A percentile compares a stretch with the other conserved stretches of the same genome.
These are phyloP conservation scores for Ceramica pisi DNA, from an alignment of 2,888 invertebrate genomes.

Conservation along the genomic window DNA sequence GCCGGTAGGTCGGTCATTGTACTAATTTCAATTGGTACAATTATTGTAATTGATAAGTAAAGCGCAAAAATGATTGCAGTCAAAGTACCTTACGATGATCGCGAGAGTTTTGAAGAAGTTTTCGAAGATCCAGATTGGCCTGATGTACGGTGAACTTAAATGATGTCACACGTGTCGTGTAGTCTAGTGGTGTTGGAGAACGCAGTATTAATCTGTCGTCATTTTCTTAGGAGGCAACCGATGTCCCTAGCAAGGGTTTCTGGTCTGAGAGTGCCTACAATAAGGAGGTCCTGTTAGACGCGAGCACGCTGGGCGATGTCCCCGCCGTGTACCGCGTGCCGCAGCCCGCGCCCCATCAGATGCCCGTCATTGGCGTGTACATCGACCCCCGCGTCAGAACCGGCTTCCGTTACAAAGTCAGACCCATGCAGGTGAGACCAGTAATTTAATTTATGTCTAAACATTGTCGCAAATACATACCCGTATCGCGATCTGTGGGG, in stretches of 20 bases:
- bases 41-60: constrained; percentile 30
- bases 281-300: constrained; percentile 89
- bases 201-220: constrained; percentile 41
- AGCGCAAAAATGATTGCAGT: constrained; percentile 61
- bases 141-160: constrained; percentile 37
- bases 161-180: constrained; percentile 11
- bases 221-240: constrained; percentile 80
- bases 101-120: constrained; percentile 52
- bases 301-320: constrained; percentile 91
- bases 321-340: constrained; percentile 92
- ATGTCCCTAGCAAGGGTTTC: constrained; percentile 77
- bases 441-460: constrained; percentile 73
- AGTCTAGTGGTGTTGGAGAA: constrained; percentile 3
- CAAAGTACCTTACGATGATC: constrained; percentile 51
- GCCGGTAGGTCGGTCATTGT: constrained; percentile 72
- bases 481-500: constrained; percentile 76
- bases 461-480: constrained; percentile 68
- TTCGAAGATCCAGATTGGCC: constrained; percentile 56
- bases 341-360: constrained; percentile 91
- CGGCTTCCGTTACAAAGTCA: constrained; percentile 94
- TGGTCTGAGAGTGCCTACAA: constrained; percentile 78
- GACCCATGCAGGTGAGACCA: constrained; percentile 91
- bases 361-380: constrained; percentile 93
- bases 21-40: constrained; percentile 47
- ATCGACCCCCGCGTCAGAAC: constrained; percentile 93